Percentiles rank a stretch among this genome's conserved stretches.
These are phyloP conservation scores for Cyclophora albipunctata DNA, from an alignment of 2,888 invertebrate species.

Conservation along the genomic window DNA sequence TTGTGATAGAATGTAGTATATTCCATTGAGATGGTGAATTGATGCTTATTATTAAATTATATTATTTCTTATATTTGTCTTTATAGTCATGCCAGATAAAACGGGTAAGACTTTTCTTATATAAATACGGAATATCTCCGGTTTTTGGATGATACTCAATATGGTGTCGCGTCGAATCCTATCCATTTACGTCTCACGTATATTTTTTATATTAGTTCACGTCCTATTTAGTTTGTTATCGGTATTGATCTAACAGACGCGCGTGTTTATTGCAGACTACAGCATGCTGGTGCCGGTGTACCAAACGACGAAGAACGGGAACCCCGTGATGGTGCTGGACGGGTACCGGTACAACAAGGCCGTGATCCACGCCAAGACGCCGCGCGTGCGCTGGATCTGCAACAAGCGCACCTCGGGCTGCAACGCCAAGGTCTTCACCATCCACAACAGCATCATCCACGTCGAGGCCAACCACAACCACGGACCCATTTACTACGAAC, in stretches of 20 bases:
- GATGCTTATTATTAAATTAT: background rate
- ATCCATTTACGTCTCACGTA: background rate
- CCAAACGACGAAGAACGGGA: slow-evolving; percentile 7
- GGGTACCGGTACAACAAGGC: slow-evolving; percentile 23
- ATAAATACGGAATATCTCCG: background rate
- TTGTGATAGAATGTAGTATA: background rate
- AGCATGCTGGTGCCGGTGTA: background rate
- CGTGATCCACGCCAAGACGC: slow-evolving; percentile 3
- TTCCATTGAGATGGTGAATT: no score
- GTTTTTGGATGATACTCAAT: background rate
- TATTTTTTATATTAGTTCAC: background rate
- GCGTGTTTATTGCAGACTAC: background rate
- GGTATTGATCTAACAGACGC: background rate
- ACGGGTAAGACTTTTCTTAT: background rate
- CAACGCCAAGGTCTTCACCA: slow-evolving; percentile 23
- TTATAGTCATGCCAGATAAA: background rate
- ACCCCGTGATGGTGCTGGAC: slow-evolving; percentile 25
- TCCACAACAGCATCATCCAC: slow-evolving; percentile 22
- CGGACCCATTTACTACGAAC: slow-evolving; percentile 20
- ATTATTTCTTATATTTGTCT: background rate
- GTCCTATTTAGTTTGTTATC: background rate
- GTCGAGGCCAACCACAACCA: slow-evolving; percentile 10
- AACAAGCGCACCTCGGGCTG: slow-evolving; percentile 18
- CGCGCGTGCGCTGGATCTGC: slow-evolving; percentile 13
- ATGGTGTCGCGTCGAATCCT: background rate